Evolutionary conservation across 2,888 invertebrate species (phyloP).

Genomic region (Ligdia adustata): DNA sequence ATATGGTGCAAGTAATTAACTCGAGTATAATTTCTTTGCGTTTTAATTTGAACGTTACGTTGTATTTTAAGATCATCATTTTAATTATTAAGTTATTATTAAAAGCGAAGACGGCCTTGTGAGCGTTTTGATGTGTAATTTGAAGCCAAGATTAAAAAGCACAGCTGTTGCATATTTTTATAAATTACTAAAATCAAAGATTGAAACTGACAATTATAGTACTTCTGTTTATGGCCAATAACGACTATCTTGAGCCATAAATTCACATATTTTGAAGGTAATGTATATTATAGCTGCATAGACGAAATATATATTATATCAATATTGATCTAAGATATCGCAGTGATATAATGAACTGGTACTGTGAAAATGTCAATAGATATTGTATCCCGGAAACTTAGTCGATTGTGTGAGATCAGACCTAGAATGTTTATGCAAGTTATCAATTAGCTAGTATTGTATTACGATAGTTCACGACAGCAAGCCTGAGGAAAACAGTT

Average conservation of each 20-base stretch:
- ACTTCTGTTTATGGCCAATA: too few species aligned
- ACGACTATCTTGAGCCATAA: too few species aligned
- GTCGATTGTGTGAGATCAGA: slow-evolving; percentile 58
- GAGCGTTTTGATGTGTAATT: slow-evolving; percentile 6
- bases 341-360: slow-evolving; percentile 34
- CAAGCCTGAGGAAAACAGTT: slow-evolving; percentile 59
- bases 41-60: slow-evolving; percentile 6
- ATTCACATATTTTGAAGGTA: too few species aligned
- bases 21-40: slow-evolving; percentile 9
- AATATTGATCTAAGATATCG: slow-evolving; percentile 30
- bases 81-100: slow-evolving; percentile 5
- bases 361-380: slow-evolving; percentile 31
- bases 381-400: slow-evolving; percentile 69
- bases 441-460: slow-evolving; percentile 77
- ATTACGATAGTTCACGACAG: slow-evolving; percentile 60
- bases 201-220: too few species aligned
- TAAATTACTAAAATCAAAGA: background rate
- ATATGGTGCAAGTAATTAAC: slow-evolving; percentile 7
- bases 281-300: too few species aligned
- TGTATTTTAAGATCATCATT: slow-evolving; percentile 12
- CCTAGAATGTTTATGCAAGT: slow-evolving; percentile 71
- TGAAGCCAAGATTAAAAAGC: background rate
- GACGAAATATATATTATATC: too few species aligned
- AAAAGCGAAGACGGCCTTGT: slow-evolving; percentile 9
- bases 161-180: background rate